These are phyloP conservation scores for Mesoligia furuncula DNA, from an alignment of 2,888 invertebrate species.

Conservation along the genomic window DNA sequence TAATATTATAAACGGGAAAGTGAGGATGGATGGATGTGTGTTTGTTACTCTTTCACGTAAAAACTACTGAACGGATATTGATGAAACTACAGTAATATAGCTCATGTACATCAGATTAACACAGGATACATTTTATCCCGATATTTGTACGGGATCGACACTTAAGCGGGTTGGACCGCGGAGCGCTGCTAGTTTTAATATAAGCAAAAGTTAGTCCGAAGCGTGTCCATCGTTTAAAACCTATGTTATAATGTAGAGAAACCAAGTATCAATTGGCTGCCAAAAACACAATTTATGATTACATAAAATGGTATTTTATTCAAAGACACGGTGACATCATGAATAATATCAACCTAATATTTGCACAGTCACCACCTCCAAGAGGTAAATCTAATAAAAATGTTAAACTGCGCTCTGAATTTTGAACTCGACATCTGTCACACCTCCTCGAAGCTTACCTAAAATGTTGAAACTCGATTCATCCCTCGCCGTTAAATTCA, in stretches of 20 bases:
- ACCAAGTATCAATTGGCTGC: neutral
- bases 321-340: neutral
- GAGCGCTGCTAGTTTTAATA: too few species aligned
- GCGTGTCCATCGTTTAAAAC: neutral
- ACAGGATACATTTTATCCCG: too few species aligned
- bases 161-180: too few species aligned
- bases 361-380: neutral
- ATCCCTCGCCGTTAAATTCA: constrained; percentile 11
- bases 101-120: too few species aligned
- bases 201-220: neutral
- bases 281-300: neutral
- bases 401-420: neutral
- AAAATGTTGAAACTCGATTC: constrained; percentile 17
- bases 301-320: neutral
- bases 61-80: too few species aligned
- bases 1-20: too few species aligned
- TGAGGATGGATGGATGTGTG: too few species aligned
- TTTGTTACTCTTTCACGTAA: too few species aligned
- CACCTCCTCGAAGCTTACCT: neutral
- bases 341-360: neutral
- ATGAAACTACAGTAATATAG: too few species aligned
- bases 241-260: neutral
- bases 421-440: constrained; percentile 5
- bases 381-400: constrained; percentile 15
- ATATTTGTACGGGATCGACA: too few species aligned